A percentile compares a stretch with the other conserved stretches of the same genome.
Conservation (phyloP, 2,888 invertebrate genomes). For the Lasioglossum villosulum region DNA sequence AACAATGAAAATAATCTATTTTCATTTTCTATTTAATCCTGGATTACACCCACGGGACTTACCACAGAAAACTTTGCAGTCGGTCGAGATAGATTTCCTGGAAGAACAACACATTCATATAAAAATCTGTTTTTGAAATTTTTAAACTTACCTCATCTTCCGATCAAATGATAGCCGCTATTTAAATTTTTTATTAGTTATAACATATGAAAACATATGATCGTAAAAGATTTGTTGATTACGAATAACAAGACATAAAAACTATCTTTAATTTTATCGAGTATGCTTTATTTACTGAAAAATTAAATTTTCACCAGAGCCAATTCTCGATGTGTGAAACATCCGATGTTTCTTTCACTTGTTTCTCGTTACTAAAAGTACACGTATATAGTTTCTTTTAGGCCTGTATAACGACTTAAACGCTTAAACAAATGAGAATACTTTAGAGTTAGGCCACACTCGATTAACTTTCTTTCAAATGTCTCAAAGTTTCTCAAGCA, state of each 20-base stretch:
- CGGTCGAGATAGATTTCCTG: slow-evolving; percentile 49
- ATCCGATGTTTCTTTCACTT: neutral
- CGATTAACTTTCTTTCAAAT: neutral
- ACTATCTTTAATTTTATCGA: neutral
- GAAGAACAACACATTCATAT: slow-evolving; percentile 58
- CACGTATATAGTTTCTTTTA: neutral
- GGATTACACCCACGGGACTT: slow-evolving; percentile 30
- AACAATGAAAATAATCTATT: neutral
- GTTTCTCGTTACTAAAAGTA: neutral
- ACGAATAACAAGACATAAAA: neutral
- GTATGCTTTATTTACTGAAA: neutral
- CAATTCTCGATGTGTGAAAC: neutral
- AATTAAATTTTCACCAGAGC: neutral
- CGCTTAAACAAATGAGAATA: neutral
- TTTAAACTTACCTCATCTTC: slow-evolving; percentile 55
- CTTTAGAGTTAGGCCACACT: neutral
- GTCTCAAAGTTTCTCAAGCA: neutral
- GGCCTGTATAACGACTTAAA: neutral
- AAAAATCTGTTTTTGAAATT: slow-evolving; percentile 36
- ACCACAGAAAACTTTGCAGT: slow-evolving; percentile 46
- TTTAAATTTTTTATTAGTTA: slow-evolving; percentile 44
- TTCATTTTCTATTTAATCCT: neutral
- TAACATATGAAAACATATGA: slow-evolving; percentile 14
- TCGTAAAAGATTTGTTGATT: neutral
- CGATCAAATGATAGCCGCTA: slow-evolving; percentile 30